Evolutionary conservation across 2,797 vertebrate species (phyloP).

Genomic region (Bradypodion ventrale): DNA sequence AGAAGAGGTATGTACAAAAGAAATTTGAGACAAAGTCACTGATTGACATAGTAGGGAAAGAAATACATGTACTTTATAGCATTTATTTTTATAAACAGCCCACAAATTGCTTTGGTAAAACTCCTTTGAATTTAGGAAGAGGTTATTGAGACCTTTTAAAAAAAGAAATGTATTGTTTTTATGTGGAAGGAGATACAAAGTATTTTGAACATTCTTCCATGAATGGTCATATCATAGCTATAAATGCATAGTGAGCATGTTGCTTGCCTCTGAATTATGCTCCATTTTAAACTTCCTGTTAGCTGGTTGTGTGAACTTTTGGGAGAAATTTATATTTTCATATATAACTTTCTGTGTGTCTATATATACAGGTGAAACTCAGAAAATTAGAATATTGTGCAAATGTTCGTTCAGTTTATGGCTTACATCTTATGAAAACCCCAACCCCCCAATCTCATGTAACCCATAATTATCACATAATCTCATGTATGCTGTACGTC

Average conservation of each 20-base stretch:
- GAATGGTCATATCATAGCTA: not conserved
- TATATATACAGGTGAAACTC: too few species aligned
- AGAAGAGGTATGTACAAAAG: conserved; percentile 85
- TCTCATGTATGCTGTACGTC: too few species aligned
- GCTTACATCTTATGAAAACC: too few species aligned
- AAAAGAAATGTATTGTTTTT: too few species aligned
- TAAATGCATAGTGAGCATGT: not conserved
- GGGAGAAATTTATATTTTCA: too few species aligned
- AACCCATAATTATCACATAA: too few species aligned
- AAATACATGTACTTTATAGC: not conserved
- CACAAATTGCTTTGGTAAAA: not conserved
- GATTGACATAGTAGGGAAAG: not conserved
- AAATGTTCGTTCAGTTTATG: too few species aligned
- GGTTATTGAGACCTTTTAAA: not conserved
- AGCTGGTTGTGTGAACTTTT: not conserved
- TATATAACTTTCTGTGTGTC: too few species aligned
- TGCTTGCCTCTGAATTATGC: not conserved
- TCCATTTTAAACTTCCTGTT: not conserved
- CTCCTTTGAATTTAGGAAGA: not conserved
- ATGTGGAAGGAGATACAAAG: not conserved
- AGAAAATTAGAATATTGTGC: too few species aligned
- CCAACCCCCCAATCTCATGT: too few species aligned
- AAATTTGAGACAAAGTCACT: not conserved
- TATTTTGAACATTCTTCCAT: too few species aligned
- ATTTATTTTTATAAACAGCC: not conserved